A percentile compares a stretch with the other conserved stretches of the same genome.
Evolutionary conservation across 2,888 invertebrate genomes (phyloP).

Genomic region (Chrysolina americana): DNA sequence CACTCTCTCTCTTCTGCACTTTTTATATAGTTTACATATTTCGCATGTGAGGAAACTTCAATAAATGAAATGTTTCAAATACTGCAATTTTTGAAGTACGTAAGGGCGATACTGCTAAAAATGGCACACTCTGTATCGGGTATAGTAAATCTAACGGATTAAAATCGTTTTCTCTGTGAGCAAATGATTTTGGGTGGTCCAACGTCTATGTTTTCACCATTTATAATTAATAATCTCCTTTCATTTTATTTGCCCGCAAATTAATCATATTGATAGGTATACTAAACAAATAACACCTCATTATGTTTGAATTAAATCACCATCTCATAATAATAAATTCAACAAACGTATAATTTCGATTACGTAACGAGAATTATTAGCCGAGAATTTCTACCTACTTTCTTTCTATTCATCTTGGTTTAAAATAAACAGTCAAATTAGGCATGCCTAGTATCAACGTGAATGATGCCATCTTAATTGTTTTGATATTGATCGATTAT

Average conservation of each 20-base stretch:
- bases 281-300: slow-evolving; percentile 15
- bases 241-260: slow-evolving; percentile 17
- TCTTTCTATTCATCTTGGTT: slow-evolving; percentile 15
- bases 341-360: slow-evolving; percentile 13
- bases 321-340: slow-evolving; percentile 20
- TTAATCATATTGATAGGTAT: slow-evolving; percentile 9
- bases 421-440: slow-evolving; percentile 16
- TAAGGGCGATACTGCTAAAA: not conserved
- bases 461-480: slow-evolving; percentile 27
- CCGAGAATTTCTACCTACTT: slow-evolving; percentile 17
- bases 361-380: slow-evolving; percentile 8
- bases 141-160: not conserved
- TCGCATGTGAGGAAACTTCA: no score
- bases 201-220: slow-evolving; percentile 4
- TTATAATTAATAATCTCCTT: slow-evolving; percentile 16
- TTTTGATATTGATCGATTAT: slow-evolving; percentile 32
- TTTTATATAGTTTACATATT: no score
- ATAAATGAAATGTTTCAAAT: no score
- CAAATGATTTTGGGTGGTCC: slow-evolving; percentile 19
- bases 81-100: no score
- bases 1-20: no score
- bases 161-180: not conserved
- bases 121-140: not conserved
- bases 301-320: slow-evolving; percentile 17
- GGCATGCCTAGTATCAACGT: slow-evolving; percentile 24